These are phyloP conservation scores for Acrocera orbiculus DNA, from an alignment of 2,888 invertebrate species.

Conservation along the genomic window DNA sequence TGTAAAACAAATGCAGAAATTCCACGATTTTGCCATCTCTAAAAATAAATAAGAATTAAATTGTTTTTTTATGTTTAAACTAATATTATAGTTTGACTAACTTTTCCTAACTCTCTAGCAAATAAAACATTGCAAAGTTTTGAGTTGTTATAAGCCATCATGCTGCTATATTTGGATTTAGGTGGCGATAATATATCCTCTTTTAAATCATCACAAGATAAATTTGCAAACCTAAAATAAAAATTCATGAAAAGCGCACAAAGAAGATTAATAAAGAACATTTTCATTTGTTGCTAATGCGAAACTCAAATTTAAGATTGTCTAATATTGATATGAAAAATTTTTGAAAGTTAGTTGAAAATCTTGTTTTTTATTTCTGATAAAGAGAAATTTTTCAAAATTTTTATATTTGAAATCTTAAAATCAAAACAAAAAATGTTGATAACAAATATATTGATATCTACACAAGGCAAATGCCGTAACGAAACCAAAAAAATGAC, in stretches of 20 bases:
- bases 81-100: conserved; percentile 14
- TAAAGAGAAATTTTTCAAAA: no score
- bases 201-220: conserved; percentile 35
- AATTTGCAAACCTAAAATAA: conserved; percentile 34
- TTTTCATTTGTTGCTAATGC: no score
- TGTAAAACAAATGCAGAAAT: conserved; percentile 66
- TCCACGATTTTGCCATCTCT: conserved; percentile 46
- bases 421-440: no score
- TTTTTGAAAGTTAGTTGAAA: neutral
- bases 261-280: neutral
- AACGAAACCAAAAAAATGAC: no score
- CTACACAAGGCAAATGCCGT: no score
- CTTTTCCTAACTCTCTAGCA: conserved; percentile 55
- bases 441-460: no score
- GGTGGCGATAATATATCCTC: conserved; percentile 50
- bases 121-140: conserved; percentile 80
- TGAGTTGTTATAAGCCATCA: conserved; percentile 79
- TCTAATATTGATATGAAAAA: no score
- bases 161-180: conserved; percentile 51
- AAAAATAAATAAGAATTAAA: neutral
- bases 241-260: conserved; percentile 4
- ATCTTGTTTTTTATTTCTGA: no score
- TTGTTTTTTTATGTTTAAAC: neutral
- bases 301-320: no score
- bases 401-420: no score